phyloP scores from a whole-genome alignment of 1,140 invertebrate species.

The Atta texana region DNA sequence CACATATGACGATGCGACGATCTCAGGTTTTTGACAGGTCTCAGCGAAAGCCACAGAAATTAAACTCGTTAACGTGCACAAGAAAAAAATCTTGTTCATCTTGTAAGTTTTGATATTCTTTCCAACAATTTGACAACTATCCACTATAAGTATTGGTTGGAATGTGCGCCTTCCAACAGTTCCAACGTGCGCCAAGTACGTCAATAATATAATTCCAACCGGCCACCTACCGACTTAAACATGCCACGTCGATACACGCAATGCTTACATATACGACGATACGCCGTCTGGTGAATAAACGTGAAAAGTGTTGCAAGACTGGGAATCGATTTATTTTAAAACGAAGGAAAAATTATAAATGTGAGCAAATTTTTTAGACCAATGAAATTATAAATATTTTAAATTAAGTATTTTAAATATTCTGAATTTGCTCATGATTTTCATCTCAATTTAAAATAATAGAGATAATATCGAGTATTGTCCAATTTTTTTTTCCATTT shows the following conservation, averaged over 20 bases:
- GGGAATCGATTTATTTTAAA: not conserved
- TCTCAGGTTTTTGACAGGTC: slow-evolving; percentile 88
- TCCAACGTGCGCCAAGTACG: not conserved
- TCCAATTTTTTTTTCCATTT: too few species aligned
- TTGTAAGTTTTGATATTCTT: not conserved
- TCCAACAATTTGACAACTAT: not conserved
- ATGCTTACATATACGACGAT: too few species aligned
- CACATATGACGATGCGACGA: slow-evolving; percentile 91
- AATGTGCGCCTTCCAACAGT: not conserved
- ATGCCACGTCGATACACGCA: slow-evolving; percentile 34
- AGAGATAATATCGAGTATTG: too few species aligned
- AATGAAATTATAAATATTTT: too few species aligned
- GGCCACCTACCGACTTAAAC: not conserved
- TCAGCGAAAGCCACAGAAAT: slow-evolving; percentile 69
- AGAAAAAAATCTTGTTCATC: slow-evolving; percentile 28
- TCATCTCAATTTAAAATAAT: too few species aligned
- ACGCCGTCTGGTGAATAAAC: not conserved
- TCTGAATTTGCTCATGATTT: too few species aligned
- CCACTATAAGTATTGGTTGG: not conserved
- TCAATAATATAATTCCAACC: slow-evolving; percentile 6
- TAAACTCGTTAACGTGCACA: slow-evolving; percentile 34
- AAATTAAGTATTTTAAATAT: too few species aligned
- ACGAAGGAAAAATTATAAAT: too few species aligned
- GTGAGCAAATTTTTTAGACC: too few species aligned
- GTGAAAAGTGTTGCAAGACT: not conserved